Base-by-base conservation (phyloP, 1,140 invertebrate genomes). In the Holotrichia oblita region DNA sequence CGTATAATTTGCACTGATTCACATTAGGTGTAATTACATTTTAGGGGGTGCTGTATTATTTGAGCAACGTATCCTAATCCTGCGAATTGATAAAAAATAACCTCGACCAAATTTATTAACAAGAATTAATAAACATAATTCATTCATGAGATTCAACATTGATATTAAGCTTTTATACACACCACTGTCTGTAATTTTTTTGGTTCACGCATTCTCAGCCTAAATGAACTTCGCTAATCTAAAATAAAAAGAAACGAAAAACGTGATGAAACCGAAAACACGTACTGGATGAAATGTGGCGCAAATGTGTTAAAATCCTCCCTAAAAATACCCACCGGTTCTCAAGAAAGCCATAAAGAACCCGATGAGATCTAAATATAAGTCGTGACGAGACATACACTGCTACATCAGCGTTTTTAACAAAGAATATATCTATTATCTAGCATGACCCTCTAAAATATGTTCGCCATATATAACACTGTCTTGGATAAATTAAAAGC, bases 301-400 rank as follows among this genome's bases (percentile, higher is more conserved):
- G 22, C 61, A 20, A 69, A 69, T 69, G 61, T 34, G 61, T 69
- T 69, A 69, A 69, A 69, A 69, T 69, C 61, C 7, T 22, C 61
- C 61, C 61, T 69, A 69, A 69, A 69, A 69, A 69, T 69, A 69
- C 61, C 61, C 12, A 24, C 61, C 44, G 44, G 10, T 27, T 27
- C 22, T 34, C 61, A 69, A 22, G 48, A 55, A 55, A 55, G 48
- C 48, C 17, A 55, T 55, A 69, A 69, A 69, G 61, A 27, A 69
- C 61, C 22, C 22, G 61, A 69, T 69, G 61, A 69, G 61, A 69
- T 69, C 61, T 69, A 69, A 69, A 69, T 69, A 69, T 69, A 69
- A 69, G 12, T 69, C 61, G 61, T 69, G 61, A 69, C 61, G 61
- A 69, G 22, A 69, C 20, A 69, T 22, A 22, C 61, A 69, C 61